Base-by-base conservation (phyloP, 2,888 invertebrate species). In the Nysson spinosus region DNA sequence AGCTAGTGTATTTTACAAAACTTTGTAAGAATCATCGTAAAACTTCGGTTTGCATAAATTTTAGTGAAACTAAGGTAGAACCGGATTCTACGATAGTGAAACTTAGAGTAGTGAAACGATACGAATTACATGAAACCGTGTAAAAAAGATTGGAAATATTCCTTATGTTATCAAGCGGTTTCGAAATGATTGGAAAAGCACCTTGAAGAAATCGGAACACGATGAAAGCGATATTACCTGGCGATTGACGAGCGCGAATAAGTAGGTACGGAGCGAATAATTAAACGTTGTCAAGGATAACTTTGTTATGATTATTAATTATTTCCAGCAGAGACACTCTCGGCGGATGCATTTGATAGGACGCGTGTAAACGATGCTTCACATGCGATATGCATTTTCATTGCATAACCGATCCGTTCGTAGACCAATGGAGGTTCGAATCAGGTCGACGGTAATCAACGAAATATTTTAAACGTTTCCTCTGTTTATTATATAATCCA, bases 251-350 rank as follows among this genome's bases (percentile, higher is more conserved):
- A 42, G 28, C 17, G 32, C 34, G 1, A 12, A 50, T 55, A 1
- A 20, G 57, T 55, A 34, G 44, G 62, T 51, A 7, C n/a, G 40
- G 14, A 46, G 32, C 55, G 44, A 50, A 54, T 73, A 75, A 78
- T 77, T 72, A 77, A 77, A 69, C 39, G 42, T 16, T 54, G 55
- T 61, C 74, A 62, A 77, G 75, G 72, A 77, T 72, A 35, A 42
- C 58, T 40, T 34, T 61, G 70, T 67, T 65, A 49, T 42, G 68
- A 63, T 73, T 71, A 70, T 77, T 72, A 77, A 81, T 81, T 77
- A 73, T 75, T 75, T 75, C 70, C 65, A 72, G 63, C 60, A 69
- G 51, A 51, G 28, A 28, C 49, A 22, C 11, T n/a, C n/a, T 3
- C 34, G 26, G 35, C 46, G 51, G 46, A 54, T 52, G 37, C 37